A percentile compares a stretch with the other conserved stretches of the same genome.
phyloP scores from a whole-genome alignment of 1,140 invertebrate genomes.

The Drosophila burlai region DNA sequence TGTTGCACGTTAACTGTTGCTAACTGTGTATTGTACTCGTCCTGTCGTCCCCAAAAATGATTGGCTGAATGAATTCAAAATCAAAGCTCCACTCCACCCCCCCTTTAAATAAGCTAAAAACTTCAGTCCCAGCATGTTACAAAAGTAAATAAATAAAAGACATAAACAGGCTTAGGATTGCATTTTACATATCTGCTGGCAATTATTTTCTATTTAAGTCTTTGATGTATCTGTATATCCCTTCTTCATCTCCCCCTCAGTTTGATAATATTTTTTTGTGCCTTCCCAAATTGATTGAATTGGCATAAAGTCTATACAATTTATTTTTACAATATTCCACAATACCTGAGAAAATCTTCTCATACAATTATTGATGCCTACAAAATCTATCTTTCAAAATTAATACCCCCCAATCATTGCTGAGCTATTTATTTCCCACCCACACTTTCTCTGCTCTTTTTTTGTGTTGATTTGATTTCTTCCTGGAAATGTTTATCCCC shows the following conservation, averaged over 20 bases:
- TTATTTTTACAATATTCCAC: not conserved
- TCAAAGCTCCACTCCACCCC: not conserved
- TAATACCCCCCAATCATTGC: constrained; percentile 8
- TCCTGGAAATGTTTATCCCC: constrained; percentile 9
- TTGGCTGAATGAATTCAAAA: constrained; percentile 56
- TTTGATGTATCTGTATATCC: constrained; percentile 11
- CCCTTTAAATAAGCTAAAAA: constrained; percentile 3
- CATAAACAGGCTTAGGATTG: constrained; percentile 7
- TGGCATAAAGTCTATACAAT: not conserved
- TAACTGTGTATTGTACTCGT: constrained; percentile 38
- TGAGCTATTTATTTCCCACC: not conserved
- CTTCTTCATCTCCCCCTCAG: not conserved
- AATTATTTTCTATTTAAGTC: constrained; percentile 13
- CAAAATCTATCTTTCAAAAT: constrained; percentile 7
- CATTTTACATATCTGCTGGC: constrained; percentile 4
- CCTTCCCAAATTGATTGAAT: constrained; percentile 3
- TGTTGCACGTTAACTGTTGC: constrained; percentile 79
- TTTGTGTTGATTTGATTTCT: constrained; percentile 18
- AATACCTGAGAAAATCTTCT: constrained; percentile 6
- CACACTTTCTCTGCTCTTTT: constrained; percentile 1
- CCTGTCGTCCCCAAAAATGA: constrained; percentile 10
- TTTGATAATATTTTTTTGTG: not conserved
- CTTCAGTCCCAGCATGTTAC: constrained; percentile 49
- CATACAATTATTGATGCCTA: constrained; percentile 3
- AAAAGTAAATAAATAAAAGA: not conserved